A percentile compares a stretch with the other conserved stretches of the same genome.
These are phyloP conservation scores for Cinara cedri DNA, from an alignment of 2,888 invertebrate genomes.

Conservation along the genomic window DNA sequence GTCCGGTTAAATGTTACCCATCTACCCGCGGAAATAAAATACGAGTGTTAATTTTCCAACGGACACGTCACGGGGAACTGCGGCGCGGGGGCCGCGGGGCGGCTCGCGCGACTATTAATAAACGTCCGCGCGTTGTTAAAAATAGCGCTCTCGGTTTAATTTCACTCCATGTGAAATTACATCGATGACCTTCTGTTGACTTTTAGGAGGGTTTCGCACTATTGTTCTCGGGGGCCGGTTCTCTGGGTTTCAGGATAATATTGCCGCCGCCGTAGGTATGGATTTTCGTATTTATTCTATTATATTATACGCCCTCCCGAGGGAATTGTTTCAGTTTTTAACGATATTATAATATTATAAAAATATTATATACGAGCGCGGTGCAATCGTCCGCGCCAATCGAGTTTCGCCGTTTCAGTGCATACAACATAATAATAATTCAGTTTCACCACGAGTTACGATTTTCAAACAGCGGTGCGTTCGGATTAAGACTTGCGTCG, in stretches of 20 bases:
- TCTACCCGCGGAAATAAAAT: not conserved
- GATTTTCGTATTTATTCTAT: constrained; percentile 9
- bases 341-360: no score
- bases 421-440: no score
- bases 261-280: not conserved
- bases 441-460: not conserved
- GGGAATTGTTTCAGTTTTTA: no score
- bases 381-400: no score
- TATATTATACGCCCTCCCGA: no score
- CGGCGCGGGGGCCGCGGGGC: no score
- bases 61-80: no score
- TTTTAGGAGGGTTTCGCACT: constrained; percentile 32
- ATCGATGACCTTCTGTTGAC: constrained; percentile 51
- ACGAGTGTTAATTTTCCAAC: constrained; percentile 15
- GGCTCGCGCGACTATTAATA: constrained; percentile 23
- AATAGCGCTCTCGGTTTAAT: constrained; percentile 25
- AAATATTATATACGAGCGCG: no score
- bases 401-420: not conserved
- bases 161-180: constrained; percentile 4
- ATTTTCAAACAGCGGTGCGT: not conserved
- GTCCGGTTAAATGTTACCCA: constrained; percentile 28
- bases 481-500: not conserved
- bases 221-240: constrained; percentile 21
- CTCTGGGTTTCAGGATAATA: constrained; percentile 2
- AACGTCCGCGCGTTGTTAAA: constrained; percentile 14